A percentile compares a stretch with the other conserved stretches of the same genome.
Evolutionary conservation across 2,113 vertebrate species (phyloP).

Genomic region (Craseonycteris thonglongyai): DNA sequence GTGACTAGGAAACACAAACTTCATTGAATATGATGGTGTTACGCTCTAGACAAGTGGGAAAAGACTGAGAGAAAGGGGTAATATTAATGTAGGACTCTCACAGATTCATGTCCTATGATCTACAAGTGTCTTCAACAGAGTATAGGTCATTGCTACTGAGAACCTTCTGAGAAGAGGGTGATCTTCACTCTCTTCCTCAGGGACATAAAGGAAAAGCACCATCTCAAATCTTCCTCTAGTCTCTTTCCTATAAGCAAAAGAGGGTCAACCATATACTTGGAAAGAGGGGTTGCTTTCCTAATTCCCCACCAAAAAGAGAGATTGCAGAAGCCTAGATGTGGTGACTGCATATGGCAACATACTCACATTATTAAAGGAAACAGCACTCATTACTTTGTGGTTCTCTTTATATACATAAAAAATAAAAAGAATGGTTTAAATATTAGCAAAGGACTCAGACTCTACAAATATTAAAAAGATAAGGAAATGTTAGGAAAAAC

Average conservation of each 20-base stretch:
- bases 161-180: not conserved
- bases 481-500: not conserved
- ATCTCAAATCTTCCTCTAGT: not conserved
- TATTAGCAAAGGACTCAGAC: not conserved
- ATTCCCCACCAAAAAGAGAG: not conserved
- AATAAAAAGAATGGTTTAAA: not conserved
- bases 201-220: not conserved
- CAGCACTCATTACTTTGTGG: not conserved
- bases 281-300: not conserved
- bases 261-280: not conserved
- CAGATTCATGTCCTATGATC: not conserved
- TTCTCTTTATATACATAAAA: not conserved
- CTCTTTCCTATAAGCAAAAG: not conserved
- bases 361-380: not conserved
- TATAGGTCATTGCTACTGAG: not conserved
- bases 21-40: not conserved
- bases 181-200: not conserved
- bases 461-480: not conserved
- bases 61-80: not conserved
- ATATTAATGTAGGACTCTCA: not conserved
- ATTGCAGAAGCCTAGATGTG: not conserved
- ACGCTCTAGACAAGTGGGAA: not conserved
- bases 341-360: not conserved
- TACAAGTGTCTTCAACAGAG: not conserved
- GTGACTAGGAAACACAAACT: not conserved